These are phyloP conservation scores for Hirtodrosophila duncani DNA, from an alignment of 2,888 invertebrate genomes.

Conservation along the genomic window DNA sequence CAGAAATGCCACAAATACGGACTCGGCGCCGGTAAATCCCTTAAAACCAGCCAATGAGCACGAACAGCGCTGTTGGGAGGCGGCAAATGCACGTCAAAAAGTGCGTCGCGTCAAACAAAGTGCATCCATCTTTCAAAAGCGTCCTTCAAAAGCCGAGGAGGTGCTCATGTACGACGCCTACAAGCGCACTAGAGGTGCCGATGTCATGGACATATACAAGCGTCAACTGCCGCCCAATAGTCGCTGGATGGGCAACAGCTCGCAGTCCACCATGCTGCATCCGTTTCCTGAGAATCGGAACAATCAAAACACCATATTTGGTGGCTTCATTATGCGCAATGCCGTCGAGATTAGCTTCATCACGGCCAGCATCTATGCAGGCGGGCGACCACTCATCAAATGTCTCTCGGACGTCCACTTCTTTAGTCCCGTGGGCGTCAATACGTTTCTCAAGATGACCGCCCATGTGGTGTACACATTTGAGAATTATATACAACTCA, in stretches of 20 bases:
- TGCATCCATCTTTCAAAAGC: slow-evolving; percentile 81
- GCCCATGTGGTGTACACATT: slow-evolving; percentile 82
- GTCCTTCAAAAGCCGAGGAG: slow-evolving; percentile 83
- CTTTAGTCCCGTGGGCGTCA: slow-evolving; percentile 84
- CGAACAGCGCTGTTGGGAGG: slow-evolving; percentile 81
- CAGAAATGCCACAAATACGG: slow-evolving; percentile 82
- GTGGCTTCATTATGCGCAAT: slow-evolving; percentile 88
- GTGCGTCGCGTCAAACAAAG: slow-evolving; percentile 78
- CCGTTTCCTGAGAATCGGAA: slow-evolving; percentile 85
- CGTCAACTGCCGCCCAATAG: slow-evolving; percentile 80
- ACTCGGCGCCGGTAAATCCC: slow-evolving; percentile 81
- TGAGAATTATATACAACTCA: slow-evolving; percentile 81
- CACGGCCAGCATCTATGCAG: slow-evolving; percentile 81
- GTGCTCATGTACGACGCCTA: slow-evolving; percentile 84
- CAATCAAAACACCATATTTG: slow-evolving; percentile 86
- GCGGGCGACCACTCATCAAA: slow-evolving; percentile 80
- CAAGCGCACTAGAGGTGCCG: slow-evolving; percentile 80
- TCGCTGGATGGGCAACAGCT: slow-evolving; percentile 82
- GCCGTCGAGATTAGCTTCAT: slow-evolving; percentile 86
- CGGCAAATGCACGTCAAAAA: slow-evolving; percentile 80
- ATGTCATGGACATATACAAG: slow-evolving; percentile 78
- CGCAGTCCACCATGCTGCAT: slow-evolving; percentile 81
- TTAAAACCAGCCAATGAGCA: slow-evolving; percentile 80
- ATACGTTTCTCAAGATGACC: slow-evolving; percentile 83
- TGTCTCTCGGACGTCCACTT: slow-evolving; percentile 86